Evolutionary conservation across 1,140 invertebrate genomes (phyloP), one percentile per base, ranked within the genome.

Genomic region (Eurosta solidaginis): DNA sequence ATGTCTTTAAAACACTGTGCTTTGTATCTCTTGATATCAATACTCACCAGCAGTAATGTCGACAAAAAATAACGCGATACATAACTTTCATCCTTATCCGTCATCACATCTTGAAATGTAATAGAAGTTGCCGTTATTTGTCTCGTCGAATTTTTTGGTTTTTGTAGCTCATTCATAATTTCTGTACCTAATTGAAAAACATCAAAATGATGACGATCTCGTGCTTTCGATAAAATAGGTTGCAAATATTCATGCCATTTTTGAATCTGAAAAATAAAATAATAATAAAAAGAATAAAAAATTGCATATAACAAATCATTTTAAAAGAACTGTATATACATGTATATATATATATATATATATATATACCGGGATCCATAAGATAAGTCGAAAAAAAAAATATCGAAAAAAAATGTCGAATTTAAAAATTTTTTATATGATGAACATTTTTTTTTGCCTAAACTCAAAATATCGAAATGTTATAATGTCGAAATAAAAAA

Each of bases 161-260:
- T 45, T 25, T 68, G 29, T 27, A 79, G 63, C 49, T 81, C 52
- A 14, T 80, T 63, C 6, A 87, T 78, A 22, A 87, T 81, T 75
- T 87, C 82, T 20, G 84, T 83, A 2, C 84, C 84, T 14, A 87
- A 50, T 14, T 81, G 77, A 44, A 82, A 80, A 20, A 87, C 82
- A 29, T 84, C 84, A 36, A 87, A 87, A 73, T 84, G 84, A 75
- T 87, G 85, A 9, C 85, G 81, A 2, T 80, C 83, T 52, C 83
- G 83, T 1, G 85, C 81, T n/a, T 80, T 79, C 29, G 83, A 82
- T 44, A 87, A 74, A 9, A 80, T 79, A 50, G 85, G 85, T 29
- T 79, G 82, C 29, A 87, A 52, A 22, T 82, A 76, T 14, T 78
- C 78, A 77, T 87, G 85, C 85, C 85, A 87, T 47, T 83, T 80